phyloP scores from a whole-genome alignment of 2,888 invertebrate species.

The Ochlodes sylvanus region DNA sequence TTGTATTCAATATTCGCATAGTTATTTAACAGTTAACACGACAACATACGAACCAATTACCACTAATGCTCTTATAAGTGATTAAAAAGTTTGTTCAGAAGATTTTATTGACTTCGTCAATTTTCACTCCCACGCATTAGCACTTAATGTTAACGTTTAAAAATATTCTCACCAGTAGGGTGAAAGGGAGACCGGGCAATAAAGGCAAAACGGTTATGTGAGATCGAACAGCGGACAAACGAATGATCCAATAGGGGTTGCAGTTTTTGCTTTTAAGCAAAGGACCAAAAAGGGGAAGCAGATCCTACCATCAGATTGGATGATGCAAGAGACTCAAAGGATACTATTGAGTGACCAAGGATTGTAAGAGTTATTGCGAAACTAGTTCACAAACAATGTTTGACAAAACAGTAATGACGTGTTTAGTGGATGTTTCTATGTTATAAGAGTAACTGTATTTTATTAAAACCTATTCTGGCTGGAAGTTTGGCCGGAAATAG shows the following conservation, averaged over 20 bases:
- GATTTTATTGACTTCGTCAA: slow-evolving; percentile 1
- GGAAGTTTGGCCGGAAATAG: too few species aligned
- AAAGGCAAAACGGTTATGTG: slow-evolving; percentile 50
- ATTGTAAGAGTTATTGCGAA: slow-evolving; percentile 34
- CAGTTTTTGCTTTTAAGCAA: slow-evolving; percentile 48
- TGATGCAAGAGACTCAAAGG: slow-evolving; percentile 45
- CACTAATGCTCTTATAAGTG: too few species aligned
- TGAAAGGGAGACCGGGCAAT: slow-evolving; percentile 45
- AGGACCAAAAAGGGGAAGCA: slow-evolving; percentile 46
- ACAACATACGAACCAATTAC: too few species aligned
- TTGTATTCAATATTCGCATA: too few species aligned
- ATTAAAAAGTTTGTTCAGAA: too few species aligned
- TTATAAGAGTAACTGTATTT: not conserved
- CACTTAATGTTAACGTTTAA: slow-evolving; percentile 34
- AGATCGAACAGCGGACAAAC: slow-evolving; percentile 50
- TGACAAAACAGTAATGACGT: slow-evolving; percentile 17
- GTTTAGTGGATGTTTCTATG: slow-evolving; percentile 4
- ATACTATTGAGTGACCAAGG: slow-evolving; percentile 38
- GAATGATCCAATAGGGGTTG: slow-evolving; percentile 50
- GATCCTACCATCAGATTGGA: slow-evolving; percentile 45
- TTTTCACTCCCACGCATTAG: slow-evolving; percentile 18
- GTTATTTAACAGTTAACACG: too few species aligned
- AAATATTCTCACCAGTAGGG: slow-evolving; percentile 39
- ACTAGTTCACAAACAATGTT: slow-evolving; percentile 25
- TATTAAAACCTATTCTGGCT: too few species aligned